Conservation (phyloP, 2,888 invertebrate genomes). For the Tachystola acroxantha region DNA sequence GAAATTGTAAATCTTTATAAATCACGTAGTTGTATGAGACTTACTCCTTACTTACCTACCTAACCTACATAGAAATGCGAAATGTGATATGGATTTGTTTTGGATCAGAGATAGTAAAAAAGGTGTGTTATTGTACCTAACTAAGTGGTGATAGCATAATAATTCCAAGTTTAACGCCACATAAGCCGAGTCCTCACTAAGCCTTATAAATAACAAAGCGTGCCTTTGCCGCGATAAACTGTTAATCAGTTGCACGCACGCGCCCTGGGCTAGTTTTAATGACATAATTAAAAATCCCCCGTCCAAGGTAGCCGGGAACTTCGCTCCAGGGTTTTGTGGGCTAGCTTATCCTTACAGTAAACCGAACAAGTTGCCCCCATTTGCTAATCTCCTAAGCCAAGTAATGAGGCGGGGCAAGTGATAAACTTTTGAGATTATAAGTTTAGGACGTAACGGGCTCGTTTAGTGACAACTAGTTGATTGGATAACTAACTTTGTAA, state of each 20-base stretch:
- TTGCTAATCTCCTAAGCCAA: conserved; percentile 69
- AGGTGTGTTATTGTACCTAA: no score
- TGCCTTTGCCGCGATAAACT: conserved; percentile 50
- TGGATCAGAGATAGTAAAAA: no score
- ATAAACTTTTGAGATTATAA: conserved; percentile 38
- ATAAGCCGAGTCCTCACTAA: conserved; percentile 19
- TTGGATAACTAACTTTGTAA: neutral
- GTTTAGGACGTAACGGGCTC: neutral
- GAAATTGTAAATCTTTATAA: neutral
- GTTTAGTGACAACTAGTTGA: neutral
- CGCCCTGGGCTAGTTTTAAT: conserved; percentile 52
- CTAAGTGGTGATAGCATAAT: conserved; percentile 12
- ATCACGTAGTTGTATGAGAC: neutral
- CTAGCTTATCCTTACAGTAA: conserved; percentile 59
- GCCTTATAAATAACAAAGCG: conserved; percentile 55
- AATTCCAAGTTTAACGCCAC: conserved; percentile 28
- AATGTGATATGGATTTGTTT: no score
- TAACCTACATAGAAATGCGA: no score
- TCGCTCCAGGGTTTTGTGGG: conserved; percentile 42
- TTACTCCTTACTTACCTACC: no score
- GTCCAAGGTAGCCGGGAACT: conserved; percentile 47
- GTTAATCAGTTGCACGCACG: conserved; percentile 64
- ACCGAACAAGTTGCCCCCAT: conserved; percentile 63
- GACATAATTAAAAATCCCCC: conserved; percentile 64
- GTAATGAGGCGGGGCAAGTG: conserved; percentile 49